These are phyloP conservation scores for Synanthedon myopaeformis DNA, from an alignment of 2,888 invertebrate species.

Conservation along the genomic window DNA sequence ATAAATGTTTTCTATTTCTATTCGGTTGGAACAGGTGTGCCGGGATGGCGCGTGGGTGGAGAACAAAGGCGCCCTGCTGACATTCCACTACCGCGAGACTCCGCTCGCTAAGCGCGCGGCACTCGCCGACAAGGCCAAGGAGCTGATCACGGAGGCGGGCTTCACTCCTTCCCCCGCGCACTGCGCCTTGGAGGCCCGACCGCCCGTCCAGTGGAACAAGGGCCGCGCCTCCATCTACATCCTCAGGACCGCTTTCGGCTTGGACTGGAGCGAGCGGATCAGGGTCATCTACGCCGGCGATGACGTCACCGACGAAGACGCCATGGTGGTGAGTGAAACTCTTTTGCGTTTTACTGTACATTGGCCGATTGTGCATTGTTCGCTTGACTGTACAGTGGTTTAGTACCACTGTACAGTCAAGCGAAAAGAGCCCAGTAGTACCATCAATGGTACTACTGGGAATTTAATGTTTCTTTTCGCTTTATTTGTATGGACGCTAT, in stretches of 20 bases:
- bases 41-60: conserved; percentile 93
- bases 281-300: conserved; percentile 92
- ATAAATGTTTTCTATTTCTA: too few species aligned
- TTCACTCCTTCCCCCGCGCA: conserved; percentile 85
- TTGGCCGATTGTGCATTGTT: background rate
- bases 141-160: conserved; percentile 80
- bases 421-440: too few species aligned
- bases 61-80: conserved; percentile 87
- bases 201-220: conserved; percentile 93
- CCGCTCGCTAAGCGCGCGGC: conserved; percentile 75
- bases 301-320: conserved; percentile 90
- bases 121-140: conserved; percentile 78
- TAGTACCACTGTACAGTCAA: too few species aligned
- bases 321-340: conserved; percentile 79
- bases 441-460: too few species aligned
- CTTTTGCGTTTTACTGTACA: background rate
- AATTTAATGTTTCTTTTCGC: too few species aligned
- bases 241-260: conserved; percentile 87
- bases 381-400: too few species aligned
- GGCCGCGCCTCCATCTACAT: conserved; percentile 92
- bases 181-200: conserved; percentile 90
- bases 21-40: conserved; percentile 71
- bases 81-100: conserved; percentile 90
- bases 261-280: conserved; percentile 92
- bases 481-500: too few species aligned